A percentile compares a stretch with the other conserved stretches of the same genome.
Conservation (phyloP, 2,113 vertebrate species). For the Myiagra hebetior region DNA sequence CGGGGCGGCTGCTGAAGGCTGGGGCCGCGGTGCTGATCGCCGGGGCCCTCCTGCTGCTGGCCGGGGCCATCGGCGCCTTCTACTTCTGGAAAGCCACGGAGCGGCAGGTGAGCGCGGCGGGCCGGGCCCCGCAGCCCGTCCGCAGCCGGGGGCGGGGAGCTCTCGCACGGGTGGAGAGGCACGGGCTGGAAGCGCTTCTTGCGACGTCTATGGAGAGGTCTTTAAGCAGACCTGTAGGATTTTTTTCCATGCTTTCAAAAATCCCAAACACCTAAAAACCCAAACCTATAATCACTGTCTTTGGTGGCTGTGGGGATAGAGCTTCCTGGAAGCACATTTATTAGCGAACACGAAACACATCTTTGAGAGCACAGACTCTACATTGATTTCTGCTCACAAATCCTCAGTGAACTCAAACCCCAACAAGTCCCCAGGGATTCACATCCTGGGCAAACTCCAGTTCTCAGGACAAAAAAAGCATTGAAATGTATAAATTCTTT, state of each 20-base stretch:
- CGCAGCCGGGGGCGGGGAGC: not conserved
- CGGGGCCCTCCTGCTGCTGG: conserved; percentile 82
- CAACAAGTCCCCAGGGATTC: conserved; percentile 22
- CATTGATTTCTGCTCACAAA: conserved; percentile 53
- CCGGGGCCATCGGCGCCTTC: conserved; percentile 84
- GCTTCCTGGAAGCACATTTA: conserved; percentile 17
- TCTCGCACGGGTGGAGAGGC: too few species aligned
- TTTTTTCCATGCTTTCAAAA: not conserved
- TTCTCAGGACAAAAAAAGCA: conserved; percentile 65
- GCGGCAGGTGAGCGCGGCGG: conserved; percentile 77
- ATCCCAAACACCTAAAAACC: not conserved
- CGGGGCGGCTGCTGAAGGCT: conserved; percentile 77
- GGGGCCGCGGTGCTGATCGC: conserved; percentile 81
- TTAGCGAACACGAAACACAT: not conserved
- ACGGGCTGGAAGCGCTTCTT: not conserved
- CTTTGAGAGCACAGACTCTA: conserved; percentile 3
- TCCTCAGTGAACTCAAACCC: not conserved
- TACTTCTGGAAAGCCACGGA: conserved; percentile 88
- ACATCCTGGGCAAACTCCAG: conserved; percentile 47
- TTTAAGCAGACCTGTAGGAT: not conserved
- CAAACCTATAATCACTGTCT: not conserved
- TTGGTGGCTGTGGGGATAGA: not conserved
- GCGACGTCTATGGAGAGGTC: not conserved
- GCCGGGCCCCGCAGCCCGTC: not conserved
- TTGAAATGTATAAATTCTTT: conserved; percentile 58